Evolutionary conservation across 1,140 invertebrate species (phyloP).

Genomic region (Goniozus legneri): DNA sequence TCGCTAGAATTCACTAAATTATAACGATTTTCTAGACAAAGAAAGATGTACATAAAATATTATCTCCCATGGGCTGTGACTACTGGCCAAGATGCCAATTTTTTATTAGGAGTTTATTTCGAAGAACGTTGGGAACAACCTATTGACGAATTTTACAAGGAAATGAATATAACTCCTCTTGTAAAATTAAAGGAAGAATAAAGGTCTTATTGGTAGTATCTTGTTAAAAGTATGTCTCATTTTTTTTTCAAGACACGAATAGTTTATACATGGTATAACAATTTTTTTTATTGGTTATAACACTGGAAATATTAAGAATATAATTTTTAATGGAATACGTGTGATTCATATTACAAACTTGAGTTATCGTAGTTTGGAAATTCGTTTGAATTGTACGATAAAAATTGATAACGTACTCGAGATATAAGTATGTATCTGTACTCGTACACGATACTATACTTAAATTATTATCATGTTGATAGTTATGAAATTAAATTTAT

Average conservation of each 20-base stretch:
- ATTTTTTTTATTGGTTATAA: slow-evolving; percentile 53
- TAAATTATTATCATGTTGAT: too few species aligned
- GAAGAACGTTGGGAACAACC: slow-evolving; percentile 93
- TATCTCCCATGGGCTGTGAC: slow-evolving; percentile 87
- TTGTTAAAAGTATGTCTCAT: not conserved
- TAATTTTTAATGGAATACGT: slow-evolving; percentile 48
- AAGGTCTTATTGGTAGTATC: too few species aligned
- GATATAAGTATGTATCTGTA: too few species aligned
- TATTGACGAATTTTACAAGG: slow-evolving; percentile 73
- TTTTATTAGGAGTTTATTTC: slow-evolving; percentile 83
- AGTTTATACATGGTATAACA: slow-evolving; percentile 43
- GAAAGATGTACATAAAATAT: slow-evolving; percentile 71
- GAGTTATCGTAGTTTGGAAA: slow-evolving; percentile 38
- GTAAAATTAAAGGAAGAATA: not conserved
- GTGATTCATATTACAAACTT: slow-evolving; percentile 51
- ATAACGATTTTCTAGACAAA: slow-evolving; percentile 62
- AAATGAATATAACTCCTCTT: slow-evolving; percentile 63
- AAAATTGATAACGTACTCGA: slow-evolving; percentile 43
- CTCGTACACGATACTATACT: too few species aligned
- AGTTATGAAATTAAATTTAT: too few species aligned
- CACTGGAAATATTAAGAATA: slow-evolving; percentile 54
- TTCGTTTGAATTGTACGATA: slow-evolving; percentile 33
- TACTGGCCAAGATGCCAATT: slow-evolving; percentile 72
- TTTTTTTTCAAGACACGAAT: not conserved
- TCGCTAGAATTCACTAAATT: slow-evolving; percentile 1